These are phyloP conservation scores for Eulemur rufifrons DNA, from an alignment of 2,113 vertebrate genomes.

Conservation along the genomic window DNA sequence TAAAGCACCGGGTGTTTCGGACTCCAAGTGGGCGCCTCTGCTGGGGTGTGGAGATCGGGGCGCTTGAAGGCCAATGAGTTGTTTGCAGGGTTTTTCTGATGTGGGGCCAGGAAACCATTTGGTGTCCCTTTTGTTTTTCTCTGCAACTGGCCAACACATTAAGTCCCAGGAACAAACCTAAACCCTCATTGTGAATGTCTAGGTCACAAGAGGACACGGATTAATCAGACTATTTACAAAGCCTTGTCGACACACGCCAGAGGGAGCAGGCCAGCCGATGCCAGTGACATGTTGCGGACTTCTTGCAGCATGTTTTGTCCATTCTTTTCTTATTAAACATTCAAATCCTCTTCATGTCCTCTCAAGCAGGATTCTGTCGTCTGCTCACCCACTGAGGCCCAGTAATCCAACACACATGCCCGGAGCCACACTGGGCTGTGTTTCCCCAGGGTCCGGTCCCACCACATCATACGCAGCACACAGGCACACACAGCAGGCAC, in stretches of 20 bases:
- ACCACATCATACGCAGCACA: background rate
- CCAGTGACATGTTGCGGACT: slow-evolving; percentile 60
- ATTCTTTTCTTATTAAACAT: slow-evolving; percentile 73
- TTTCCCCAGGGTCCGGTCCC: background rate
- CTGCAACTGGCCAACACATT: background rate
- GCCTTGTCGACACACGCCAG: slow-evolving; percentile 49
- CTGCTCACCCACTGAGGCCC: slow-evolving; percentile 58
- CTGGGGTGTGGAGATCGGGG: background rate
- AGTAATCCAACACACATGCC: slow-evolving; percentile 65
- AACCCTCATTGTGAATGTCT: slow-evolving; percentile 2
- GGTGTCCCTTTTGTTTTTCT: background rate
- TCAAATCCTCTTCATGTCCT: slow-evolving; percentile 57
- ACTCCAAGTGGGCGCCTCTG: background rate
- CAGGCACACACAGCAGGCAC: background rate
- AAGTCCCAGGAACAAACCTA: slow-evolving; percentile 6
- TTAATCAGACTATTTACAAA: slow-evolving; percentile 64
- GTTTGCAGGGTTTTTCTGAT: background rate
- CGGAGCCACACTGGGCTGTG: slow-evolving; percentile 8
- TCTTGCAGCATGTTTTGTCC: slow-evolving; percentile 3
- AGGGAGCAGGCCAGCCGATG: slow-evolving; percentile 49
- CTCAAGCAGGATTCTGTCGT: slow-evolving; percentile 41
- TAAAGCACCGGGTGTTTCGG: background rate
- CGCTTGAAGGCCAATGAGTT: background rate
- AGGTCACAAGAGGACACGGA: slow-evolving; percentile 50
- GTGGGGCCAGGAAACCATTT: background rate